phyloP scores from a whole-genome alignment of 2,888 invertebrate genomes.

The Sinotaia quadrata region DNA sequence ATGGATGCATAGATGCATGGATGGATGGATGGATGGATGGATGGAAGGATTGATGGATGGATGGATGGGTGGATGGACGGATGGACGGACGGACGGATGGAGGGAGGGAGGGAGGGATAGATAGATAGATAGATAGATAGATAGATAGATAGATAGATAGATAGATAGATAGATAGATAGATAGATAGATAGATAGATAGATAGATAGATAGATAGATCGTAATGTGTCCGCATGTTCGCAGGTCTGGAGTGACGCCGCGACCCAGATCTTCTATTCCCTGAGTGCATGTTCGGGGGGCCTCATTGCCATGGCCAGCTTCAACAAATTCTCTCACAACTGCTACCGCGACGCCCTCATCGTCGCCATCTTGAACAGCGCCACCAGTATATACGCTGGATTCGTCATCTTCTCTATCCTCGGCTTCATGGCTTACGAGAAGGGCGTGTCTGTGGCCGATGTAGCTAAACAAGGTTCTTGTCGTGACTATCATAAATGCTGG shows the following conservation, averaged over 20 bases:
- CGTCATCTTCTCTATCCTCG: conserved; percentile 74
- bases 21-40: too few species aligned
- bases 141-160: background rate
- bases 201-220: background rate
- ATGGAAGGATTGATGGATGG: too few species aligned
- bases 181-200: background rate
- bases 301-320: conserved; percentile 70
- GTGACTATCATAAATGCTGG: too few species aligned
- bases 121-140: too few species aligned
- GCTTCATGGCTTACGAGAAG: conserved; percentile 76
- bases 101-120: too few species aligned
- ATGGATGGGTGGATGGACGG: too few species aligned
- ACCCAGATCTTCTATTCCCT: conserved; percentile 69
- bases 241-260: conserved; percentile 69
- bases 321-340: conserved; percentile 71
- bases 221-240: background rate
- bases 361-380: conserved; percentile 70
- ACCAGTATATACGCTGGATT: conserved; percentile 72
- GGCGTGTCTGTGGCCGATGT: conserved; percentile 68
- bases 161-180: background rate
- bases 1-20: too few species aligned
- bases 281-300: conserved; percentile 68
- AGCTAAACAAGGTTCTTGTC: conserved; percentile 68
- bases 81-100: too few species aligned
- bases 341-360: conserved; percentile 69